Evolutionary conservation across 2,888 invertebrate genomes (phyloP), one percentile per base, ranked within the genome.

Genomic region (Prosopocoilus inquinatus): DNA sequence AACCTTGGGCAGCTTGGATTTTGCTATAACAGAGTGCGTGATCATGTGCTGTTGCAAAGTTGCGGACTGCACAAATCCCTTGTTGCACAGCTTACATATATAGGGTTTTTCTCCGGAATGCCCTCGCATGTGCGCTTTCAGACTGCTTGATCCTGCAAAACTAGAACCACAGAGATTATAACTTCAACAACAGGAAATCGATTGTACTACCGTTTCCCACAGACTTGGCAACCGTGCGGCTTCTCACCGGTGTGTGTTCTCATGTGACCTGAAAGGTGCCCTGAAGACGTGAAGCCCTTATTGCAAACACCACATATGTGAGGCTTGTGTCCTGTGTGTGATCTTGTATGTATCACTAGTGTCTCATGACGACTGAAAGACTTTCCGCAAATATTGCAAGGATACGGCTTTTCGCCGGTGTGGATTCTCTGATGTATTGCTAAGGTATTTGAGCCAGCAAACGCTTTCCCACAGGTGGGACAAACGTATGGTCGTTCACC

Each of bases 401-500:
- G 61, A 58, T 75, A 78, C 0, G 79, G 78, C 61, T 74, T 76
- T 61, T 77, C 78, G 1, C 78, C 78, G 2, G 77, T 77, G 57
- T 78, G 78, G 12, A 72, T 76, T 13, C 76, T 67, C 51, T 75
- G 75, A 62, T 78, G 78, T 45, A 77, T 75, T 3, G 74, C 73
- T 4, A 78, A 64, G 3, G 78, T 78, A 53, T 76, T 77, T 1
- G 76, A 77, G 32, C 77, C 76, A 2, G 78, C 77, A 61, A 79
- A 79, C 2, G 78, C 75, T 66, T 78, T 78, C 5, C 77, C 78
- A 54, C 78, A 79, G 3, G 73, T 75, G 39, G 71, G 68, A 59
- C 79, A 79, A 3, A 76, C 71, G 57, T 78, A 78, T 0, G 79
- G 79, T 9, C 74, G 67, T 56, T 73, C 78, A 2, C 78, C 78